Conservation (phyloP, 2,113 vertebrate genomes). For the Globicephala melas region DNA sequence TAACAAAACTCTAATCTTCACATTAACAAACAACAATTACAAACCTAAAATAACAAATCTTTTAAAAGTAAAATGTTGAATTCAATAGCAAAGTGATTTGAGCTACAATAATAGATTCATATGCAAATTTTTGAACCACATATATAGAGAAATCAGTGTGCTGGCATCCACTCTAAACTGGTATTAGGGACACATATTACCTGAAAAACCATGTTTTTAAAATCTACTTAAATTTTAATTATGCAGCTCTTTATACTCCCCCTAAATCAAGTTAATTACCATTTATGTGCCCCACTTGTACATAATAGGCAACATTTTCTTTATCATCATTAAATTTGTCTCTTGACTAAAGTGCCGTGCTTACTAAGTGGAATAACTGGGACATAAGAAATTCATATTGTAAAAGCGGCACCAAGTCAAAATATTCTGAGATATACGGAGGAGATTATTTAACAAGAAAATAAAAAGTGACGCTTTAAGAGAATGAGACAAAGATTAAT, state of each 20-base stretch:
- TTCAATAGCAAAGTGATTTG: slow-evolving; percentile 9
- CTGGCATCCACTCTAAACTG: not conserved
- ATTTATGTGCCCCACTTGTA: not conserved
- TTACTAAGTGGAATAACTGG: slow-evolving; percentile 41
- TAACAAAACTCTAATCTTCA: not conserved
- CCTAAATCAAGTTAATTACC: slow-evolving; percentile 6
- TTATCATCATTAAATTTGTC: slow-evolving; percentile 58
- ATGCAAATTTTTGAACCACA: not conserved
- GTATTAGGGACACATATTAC: not conserved
- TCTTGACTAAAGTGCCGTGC: slow-evolving; percentile 27
- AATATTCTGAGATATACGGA: slow-evolving; percentile 5
- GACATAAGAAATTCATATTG: not conserved
- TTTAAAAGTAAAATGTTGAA: not conserved
- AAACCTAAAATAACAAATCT: not conserved
- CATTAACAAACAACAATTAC: not conserved
- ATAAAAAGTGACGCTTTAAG: not conserved
- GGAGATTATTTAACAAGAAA: slow-evolving; percentile 17
- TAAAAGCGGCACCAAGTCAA: not conserved
- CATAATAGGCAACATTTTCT: slow-evolving; percentile 13
- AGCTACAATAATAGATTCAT: not conserved
- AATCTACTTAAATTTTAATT: slow-evolving; percentile 57
- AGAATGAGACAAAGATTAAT: slow-evolving; percentile 36
- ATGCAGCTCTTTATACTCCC: slow-evolving; percentile 28
- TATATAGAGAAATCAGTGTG: not conserved
- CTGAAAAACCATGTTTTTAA: slow-evolving; percentile 29